Conservation (phyloP, 2,888 invertebrate species). For the Acrocyrtus sp. region DNA sequence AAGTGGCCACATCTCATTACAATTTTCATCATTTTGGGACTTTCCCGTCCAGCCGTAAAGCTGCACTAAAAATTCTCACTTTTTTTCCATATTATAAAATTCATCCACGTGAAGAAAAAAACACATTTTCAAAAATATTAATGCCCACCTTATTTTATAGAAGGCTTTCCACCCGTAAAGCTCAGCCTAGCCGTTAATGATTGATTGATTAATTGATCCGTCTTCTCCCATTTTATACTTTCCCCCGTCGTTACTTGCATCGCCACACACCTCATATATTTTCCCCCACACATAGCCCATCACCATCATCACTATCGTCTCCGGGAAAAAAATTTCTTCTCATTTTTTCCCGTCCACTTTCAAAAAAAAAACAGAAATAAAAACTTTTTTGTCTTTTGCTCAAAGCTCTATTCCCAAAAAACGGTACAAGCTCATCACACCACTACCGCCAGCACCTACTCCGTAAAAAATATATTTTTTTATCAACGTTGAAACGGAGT, state of each 20-base stretch:
- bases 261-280: constrained; percentile 26
- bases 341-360: constrained; percentile 11
- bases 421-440: too few relatives aligned
- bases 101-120: not conserved
- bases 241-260: constrained; percentile 44
- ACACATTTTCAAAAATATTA: too few relatives aligned
- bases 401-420: too few relatives aligned
- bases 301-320: not conserved
- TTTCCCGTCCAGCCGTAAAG: too few relatives aligned
- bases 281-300: not conserved
- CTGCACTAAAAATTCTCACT: too few relatives aligned
- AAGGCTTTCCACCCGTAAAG: too few relatives aligned
- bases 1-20: constrained; percentile 24
- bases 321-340: not conserved
- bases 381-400: too few relatives aligned
- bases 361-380: not conserved
- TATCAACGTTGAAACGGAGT: too few relatives aligned
- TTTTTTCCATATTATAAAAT: not conserved
- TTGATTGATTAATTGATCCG: constrained; percentile 54
- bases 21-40: constrained; percentile 1
- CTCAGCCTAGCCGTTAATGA: constrained; percentile 47
- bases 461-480: too few relatives aligned
- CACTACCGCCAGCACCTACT: too few relatives aligned
- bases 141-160: not conserved
- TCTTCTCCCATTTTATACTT: constrained; percentile 42